Evolutionary conservation across 2,797 vertebrate species (phyloP), one percentile per base, ranked within the genome.

Genomic region (Parauchenoglanis punctatus): DNA sequence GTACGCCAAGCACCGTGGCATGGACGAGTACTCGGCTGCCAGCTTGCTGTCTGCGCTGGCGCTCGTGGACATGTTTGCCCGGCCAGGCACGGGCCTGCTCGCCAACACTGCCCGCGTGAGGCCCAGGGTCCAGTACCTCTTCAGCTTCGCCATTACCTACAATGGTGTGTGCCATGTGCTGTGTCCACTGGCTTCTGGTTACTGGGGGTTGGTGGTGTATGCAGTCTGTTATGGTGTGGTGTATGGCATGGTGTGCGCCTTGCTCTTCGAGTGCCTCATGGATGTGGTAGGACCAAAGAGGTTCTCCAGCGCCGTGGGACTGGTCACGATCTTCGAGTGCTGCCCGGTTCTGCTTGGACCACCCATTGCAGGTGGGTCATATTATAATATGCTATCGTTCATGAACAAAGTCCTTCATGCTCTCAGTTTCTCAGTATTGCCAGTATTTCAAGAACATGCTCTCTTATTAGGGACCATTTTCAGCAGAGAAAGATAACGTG

Each of bases 181-280:
- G 89, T 97, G 96, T 89, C 96, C 97, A 0, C 91, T 97, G 86
- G 95, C 95, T 56, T 91, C 87, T 1, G 91, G 88, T 81, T 96
- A 96, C 75, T 7, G 3, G 0, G 92, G 96, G n/a, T 94, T 97
- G 0, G 81, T 95, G 0, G 20, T 89, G 7, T 96, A 97, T 52
- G 91, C 94, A 0, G 28, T 93, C 2, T 95, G 97, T 87, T 96
- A 94, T 0, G 95, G 95, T 4, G 63, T 96, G 59, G 94, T 92
- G 12, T 97, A 97, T 0, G 96, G 95, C 81, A 96, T 97, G 95
- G 95, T 95, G 44, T 97, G 96, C 15, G 95, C 96, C 49, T 90
- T 97, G 90, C 95, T 96, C 61, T 97, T 97, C 63, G 96, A 97
- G 93, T 97, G 95, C 0, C 96, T 97, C 59, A 96, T 96, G 96